Evolutionary conservation across 2,797 vertebrate species (phyloP).

Genomic region (Phrynocephalus vlangalii): DNA sequence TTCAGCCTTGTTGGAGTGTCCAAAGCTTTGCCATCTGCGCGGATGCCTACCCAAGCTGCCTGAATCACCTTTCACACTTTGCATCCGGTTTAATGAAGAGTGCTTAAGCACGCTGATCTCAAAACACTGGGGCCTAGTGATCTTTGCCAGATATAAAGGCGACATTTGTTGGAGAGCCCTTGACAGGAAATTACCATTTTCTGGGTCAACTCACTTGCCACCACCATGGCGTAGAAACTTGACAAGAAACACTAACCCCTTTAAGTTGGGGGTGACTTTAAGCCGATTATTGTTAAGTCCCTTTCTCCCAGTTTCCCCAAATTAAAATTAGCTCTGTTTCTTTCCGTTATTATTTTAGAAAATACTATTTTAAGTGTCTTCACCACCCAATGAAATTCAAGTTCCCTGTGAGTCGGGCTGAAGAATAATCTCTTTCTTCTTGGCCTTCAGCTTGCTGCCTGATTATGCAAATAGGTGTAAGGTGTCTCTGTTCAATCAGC

Average conservation of each 20-base stretch:
- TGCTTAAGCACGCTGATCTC: slow-evolving; percentile 79
- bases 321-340: slow-evolving; percentile 63
- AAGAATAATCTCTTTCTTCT: slow-evolving; percentile 76
- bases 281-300: slow-evolving; percentile 59
- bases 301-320: slow-evolving; percentile 43
- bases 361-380: slow-evolving; percentile 65
- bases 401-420: slow-evolving; percentile 58
- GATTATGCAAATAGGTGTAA: slow-evolving; percentile 70
- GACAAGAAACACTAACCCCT: slow-evolving; percentile 64
- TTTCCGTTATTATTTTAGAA: slow-evolving; percentile 71
- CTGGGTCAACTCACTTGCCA: slow-evolving; percentile 80
- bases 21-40: slow-evolving; percentile 81
- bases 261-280: slow-evolving; percentile 60
- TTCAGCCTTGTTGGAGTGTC: slow-evolving; percentile 80
- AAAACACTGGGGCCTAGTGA: slow-evolving; percentile 84
- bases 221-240: slow-evolving; percentile 63
- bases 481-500: slow-evolving; percentile 67
- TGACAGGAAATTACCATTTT: slow-evolving; percentile 90
- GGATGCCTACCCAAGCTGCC: slow-evolving; percentile 81
- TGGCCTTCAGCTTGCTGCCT: slow-evolving; percentile 52
- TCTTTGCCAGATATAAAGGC: slow-evolving; percentile 84
- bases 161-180: slow-evolving; percentile 83
- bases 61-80: slow-evolving; percentile 88
- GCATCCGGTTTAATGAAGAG: slow-evolving; percentile 84
- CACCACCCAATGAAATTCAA: slow-evolving; percentile 51